Evolutionary conservation across 2,113 vertebrate species (phyloP).

Genomic region (Shinisaurus crocodilurus): DNA sequence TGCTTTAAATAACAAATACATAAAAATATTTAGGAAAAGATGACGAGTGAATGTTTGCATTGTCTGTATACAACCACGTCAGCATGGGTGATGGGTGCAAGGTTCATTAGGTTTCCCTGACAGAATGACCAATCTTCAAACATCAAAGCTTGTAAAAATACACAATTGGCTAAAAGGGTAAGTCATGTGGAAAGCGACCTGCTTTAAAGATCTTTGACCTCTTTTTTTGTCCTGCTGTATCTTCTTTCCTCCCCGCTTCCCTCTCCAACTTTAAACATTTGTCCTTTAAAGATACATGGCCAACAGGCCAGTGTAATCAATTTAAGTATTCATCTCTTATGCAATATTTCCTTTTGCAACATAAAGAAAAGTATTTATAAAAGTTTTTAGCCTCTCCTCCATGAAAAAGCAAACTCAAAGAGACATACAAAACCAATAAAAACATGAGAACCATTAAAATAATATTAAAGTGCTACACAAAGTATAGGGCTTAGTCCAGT

Average conservation of each 20-base stretch:
- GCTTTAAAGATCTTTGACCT: constrained; percentile 25
- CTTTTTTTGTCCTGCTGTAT: not conserved
- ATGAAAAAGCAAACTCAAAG: not conserved
- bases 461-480: too few relatives aligned
- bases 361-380: not conserved
- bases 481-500: not conserved
- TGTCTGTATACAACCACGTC: constrained; percentile 11
- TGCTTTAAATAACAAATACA: not conserved
- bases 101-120: constrained; percentile 15
- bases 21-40: not conserved
- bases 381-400: not conserved
- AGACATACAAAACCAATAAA: not conserved
- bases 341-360: not conserved
- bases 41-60: constrained; percentile 1
- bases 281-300: not conserved
- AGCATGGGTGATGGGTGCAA: constrained; percentile 5
- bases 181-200: constrained; percentile 30
- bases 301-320: not conserved
- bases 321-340: not conserved
- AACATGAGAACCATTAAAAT: not conserved
- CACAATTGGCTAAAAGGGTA: constrained; percentile 16
- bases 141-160: constrained; percentile 28
- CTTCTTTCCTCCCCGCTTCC: not conserved
- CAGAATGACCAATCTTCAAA: constrained; percentile 32
- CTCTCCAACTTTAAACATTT: constrained; percentile 15